A percentile compares a stretch with the other conserved stretches of the same genome.
Evolutionary conservation across 2,888 invertebrate species (phyloP).

Genomic region (Didymodactylos carnosus): DNA sequence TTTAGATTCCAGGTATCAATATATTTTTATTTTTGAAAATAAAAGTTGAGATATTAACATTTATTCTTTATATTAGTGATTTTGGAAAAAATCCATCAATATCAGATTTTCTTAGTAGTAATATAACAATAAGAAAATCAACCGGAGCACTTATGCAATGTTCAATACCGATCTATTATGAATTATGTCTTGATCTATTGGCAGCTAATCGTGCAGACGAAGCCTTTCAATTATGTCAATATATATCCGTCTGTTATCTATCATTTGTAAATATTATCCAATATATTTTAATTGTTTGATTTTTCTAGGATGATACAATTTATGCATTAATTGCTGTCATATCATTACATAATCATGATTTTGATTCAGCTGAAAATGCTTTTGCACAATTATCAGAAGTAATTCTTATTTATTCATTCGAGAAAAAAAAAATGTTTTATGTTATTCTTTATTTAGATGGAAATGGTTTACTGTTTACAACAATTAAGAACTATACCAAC

Average conservation of each 20-base stretch:
- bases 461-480: slow-evolving; percentile 36
- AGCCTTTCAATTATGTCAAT: slow-evolving; percentile 56
- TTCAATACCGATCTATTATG: slow-evolving; percentile 49
- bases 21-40: slow-evolving; percentile 25
- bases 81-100: slow-evolving; percentile 66
- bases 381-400: slow-evolving; percentile 68
- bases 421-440: not conserved
- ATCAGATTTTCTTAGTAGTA: slow-evolving; percentile 59
- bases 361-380: slow-evolving; percentile 76
- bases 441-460: slow-evolving; percentile 25
- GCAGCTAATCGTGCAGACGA: slow-evolving; percentile 50
- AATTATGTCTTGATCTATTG: slow-evolving; percentile 46
- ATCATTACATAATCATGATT: slow-evolving; percentile 62
- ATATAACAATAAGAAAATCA: slow-evolving; percentile 59
- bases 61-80: slow-evolving; percentile 43
- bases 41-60: slow-evolving; percentile 12
- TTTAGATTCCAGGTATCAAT: not conserved
- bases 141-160: slow-evolving; percentile 66
- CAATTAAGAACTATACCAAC: slow-evolving; percentile 33
- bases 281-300: not conserved
- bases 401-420: slow-evolving; percentile 1
- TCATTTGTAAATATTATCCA: slow-evolving; percentile 15
- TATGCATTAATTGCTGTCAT: slow-evolving; percentile 87
- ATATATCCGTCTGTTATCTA: slow-evolving; percentile 40
- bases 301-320: slow-evolving; percentile 35